A percentile compares a stretch with the other conserved stretches of the same genome.
phyloP scores from a whole-genome alignment of 1,140 invertebrate species.

The Neelides sp. region DNA sequence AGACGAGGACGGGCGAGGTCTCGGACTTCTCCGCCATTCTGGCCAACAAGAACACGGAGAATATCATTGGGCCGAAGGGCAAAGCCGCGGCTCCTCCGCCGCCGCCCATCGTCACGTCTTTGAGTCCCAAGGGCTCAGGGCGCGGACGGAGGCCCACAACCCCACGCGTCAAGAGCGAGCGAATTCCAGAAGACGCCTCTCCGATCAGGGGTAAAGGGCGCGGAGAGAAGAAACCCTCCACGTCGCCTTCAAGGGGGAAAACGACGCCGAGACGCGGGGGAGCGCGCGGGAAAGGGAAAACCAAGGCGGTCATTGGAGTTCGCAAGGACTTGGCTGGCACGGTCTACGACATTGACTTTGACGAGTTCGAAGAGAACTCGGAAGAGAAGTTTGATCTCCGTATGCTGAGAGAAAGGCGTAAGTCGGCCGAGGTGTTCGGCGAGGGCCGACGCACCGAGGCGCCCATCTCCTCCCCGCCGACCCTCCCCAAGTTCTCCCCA shows the following conservation, averaged over 20 bases:
- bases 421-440: constrained; percentile 51
- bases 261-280: constrained; percentile 34
- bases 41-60: constrained; percentile 27
- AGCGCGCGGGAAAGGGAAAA: constrained; percentile 46
- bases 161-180: constrained; percentile 7
- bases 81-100: not conserved
- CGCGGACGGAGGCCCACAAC: constrained; percentile 41
- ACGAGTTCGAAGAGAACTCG: constrained; percentile 54
- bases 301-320: constrained; percentile 33
- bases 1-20: not conserved
- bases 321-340: constrained; percentile 54
- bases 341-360: constrained; percentile 73
- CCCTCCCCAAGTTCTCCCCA: constrained; percentile 21
- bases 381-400: constrained; percentile 57
- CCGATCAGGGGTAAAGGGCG: constrained; percentile 8
- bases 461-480: constrained; percentile 27
- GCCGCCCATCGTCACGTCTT: constrained; percentile 5
- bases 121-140: constrained; percentile 31
- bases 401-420: constrained; percentile 62
- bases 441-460: constrained; percentile 12
- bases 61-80: constrained; percentile 11
- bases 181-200: constrained; percentile 5
- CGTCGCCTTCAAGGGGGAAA: constrained; percentile 22
- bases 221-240: constrained; percentile 8
- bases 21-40: constrained; percentile 22